Evolutionary conservation across 1,140 invertebrate genomes (phyloP).

Genomic region (Sipha flava): DNA sequence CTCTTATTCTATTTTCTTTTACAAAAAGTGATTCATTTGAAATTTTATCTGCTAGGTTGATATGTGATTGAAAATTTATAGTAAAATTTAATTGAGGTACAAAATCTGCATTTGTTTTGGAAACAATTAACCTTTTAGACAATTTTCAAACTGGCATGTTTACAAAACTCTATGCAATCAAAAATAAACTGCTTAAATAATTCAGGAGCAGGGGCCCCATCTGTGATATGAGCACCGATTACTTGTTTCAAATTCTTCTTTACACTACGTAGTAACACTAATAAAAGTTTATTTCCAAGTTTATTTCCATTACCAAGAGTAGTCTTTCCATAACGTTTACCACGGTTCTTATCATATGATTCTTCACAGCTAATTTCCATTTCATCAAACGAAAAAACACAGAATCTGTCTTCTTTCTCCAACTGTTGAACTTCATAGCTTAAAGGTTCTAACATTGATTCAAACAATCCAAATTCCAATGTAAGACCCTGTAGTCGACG

Average conservation of each 20-base stretch:
- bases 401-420: neutral
- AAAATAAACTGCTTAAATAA: neutral
- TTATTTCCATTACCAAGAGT: neutral
- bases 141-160: neutral
- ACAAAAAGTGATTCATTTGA: too few relatives aligned
- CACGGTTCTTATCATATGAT: neutral
- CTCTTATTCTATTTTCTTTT: too few relatives aligned
- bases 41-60: too few relatives aligned
- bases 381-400: neutral
- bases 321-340: neutral
- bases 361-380: neutral
- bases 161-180: neutral
- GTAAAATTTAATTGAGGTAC: too few relatives aligned
- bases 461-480: neutral
- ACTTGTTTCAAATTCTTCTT: slow-evolving; percentile 20
- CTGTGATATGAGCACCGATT: neutral
- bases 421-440: neutral
- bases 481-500: neutral
- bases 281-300: neutral
- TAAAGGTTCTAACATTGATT: neutral
- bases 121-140: too few relatives aligned
- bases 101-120: too few relatives aligned
- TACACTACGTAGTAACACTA: neutral
- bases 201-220: neutral
- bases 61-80: too few relatives aligned